Conservation (phyloP, 2,113 vertebrate species). For the Smithornis capensis region DNA sequence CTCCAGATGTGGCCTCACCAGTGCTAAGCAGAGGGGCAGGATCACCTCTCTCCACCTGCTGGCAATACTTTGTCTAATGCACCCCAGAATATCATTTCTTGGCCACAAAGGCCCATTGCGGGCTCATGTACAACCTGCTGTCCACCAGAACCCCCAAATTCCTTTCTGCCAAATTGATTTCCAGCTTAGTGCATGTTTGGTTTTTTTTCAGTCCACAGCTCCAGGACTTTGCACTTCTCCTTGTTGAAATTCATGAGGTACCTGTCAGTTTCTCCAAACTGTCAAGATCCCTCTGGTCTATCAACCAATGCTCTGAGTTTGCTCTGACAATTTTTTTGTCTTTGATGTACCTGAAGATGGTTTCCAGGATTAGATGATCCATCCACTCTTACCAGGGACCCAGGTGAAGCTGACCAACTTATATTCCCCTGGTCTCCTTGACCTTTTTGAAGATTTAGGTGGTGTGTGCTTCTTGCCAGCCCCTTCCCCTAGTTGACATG, state of each 20-base stretch:
- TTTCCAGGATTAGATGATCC: background rate
- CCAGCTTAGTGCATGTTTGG: background rate
- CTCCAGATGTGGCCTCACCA: background rate
- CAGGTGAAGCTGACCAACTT: background rate
- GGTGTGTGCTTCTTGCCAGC: background rate
- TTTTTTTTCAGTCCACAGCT: background rate
- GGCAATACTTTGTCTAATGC: background rate
- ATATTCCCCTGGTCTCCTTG: background rate
- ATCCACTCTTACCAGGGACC: background rate
- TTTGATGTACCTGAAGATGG: background rate
- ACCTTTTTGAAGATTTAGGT: background rate
- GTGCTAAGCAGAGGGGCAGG: background rate
- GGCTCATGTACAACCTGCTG: background rate
- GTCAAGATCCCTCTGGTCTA: background rate
- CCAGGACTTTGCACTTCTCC: background rate
- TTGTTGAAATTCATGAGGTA: background rate
- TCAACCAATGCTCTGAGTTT: background rate
- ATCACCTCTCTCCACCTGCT: background rate
- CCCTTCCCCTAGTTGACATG: background rate
- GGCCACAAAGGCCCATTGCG: background rate
- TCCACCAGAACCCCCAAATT: background rate
- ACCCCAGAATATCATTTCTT: background rate
- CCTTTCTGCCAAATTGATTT: background rate
- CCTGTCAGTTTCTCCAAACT: background rate
- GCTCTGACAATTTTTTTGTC: background rate